Evolutionary conservation across 2,797 vertebrate species (phyloP).

Genomic region (Sebastes matsubarae): DNA sequence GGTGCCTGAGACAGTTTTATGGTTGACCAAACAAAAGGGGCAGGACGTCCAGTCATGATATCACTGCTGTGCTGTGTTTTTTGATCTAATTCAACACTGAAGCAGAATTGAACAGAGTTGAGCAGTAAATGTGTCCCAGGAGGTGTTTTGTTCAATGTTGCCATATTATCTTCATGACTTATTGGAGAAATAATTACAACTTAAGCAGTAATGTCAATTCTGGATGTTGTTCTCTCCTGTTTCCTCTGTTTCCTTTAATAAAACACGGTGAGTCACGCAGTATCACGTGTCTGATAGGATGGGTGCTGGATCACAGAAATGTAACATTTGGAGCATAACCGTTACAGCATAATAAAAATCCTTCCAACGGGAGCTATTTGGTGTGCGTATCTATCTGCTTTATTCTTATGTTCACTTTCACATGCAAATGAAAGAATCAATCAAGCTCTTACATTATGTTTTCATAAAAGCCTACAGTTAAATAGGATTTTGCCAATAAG

Average conservation of each 20-base stretch:
- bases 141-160: neutral
- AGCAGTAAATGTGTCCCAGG: neutral
- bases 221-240: neutral
- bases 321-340: too few relatives aligned
- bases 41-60: conserved; percentile 15
- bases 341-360: too few relatives aligned
- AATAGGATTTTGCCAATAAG: neutral
- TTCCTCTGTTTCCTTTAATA: neutral
- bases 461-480: neutral
- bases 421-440: neutral
- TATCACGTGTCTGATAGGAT: too few relatives aligned
- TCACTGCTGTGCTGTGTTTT: conserved; percentile 1
- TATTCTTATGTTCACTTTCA: neutral
- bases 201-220: neutral
- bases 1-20: conserved; percentile 5
- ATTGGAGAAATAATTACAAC: neutral
- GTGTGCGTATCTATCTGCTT: too few relatives aligned
- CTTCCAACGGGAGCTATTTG: too few relatives aligned
- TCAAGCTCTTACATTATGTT: neutral
- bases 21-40: conserved; percentile 26
- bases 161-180: neutral
- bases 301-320: too few relatives aligned
- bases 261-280: too few relatives aligned
- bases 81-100: neutral
- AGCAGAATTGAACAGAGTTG: neutral